Conservation (phyloP, 2,888 invertebrate genomes). For the Peribatodes rhomboidaria region DNA sequence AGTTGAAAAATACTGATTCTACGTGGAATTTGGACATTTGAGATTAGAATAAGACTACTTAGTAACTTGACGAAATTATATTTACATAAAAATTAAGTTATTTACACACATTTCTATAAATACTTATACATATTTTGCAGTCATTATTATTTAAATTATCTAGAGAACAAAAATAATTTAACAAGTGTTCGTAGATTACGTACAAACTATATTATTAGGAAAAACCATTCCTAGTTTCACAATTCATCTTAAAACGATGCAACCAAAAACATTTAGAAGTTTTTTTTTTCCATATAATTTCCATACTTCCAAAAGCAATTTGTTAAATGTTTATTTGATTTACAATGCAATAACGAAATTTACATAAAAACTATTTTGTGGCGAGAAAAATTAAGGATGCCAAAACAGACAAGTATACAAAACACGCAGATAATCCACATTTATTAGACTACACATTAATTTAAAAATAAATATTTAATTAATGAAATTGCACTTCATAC, state of each 20-base stretch:
- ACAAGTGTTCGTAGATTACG: not conserved
- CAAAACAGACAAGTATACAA: too few species aligned
- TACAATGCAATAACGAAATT: too few species aligned
- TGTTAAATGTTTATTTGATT: too few species aligned
- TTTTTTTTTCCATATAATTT: not conserved
- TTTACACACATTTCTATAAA: slow-evolving; percentile 6
- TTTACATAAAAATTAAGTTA: slow-evolving; percentile 26
- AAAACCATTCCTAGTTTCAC: not conserved
- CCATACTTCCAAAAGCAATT: not conserved
- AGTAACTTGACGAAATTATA: slow-evolving; percentile 14
- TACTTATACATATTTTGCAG: not conserved
- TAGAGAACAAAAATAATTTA: not conserved
- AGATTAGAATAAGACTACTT: not conserved
- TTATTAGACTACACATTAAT: too few species aligned
- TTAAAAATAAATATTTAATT: too few species aligned
- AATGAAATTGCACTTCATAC: too few species aligned
- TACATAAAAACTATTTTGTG: too few species aligned
- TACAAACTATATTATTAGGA: not conserved
- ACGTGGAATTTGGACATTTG: too few species aligned
- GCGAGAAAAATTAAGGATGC: too few species aligned
- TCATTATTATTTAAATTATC: not conserved
- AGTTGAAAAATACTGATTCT: too few species aligned
- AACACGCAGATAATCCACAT: too few species aligned
- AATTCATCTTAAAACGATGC: not conserved
- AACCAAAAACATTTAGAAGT: not conserved